A percentile compares a stretch with the other conserved stretches of the same genome.
Conservation (phyloP, 2,113 vertebrate species). For the Ailuropoda melanoleuca region DNA sequence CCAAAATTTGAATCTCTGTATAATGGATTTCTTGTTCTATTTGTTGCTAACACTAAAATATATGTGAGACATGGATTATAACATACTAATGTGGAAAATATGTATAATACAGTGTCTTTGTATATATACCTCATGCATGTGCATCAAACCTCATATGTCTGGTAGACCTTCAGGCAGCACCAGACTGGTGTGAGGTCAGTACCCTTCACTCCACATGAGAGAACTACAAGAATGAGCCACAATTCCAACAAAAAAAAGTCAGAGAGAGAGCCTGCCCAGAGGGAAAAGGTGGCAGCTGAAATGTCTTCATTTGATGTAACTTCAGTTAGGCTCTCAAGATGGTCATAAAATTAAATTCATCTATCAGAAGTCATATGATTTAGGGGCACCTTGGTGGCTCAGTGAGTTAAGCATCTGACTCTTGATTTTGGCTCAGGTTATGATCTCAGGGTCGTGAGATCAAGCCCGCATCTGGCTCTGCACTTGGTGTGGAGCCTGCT, state of each 20-base stretch:
- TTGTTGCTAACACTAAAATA: not conserved
- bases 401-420: not conserved
- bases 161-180: not conserved
- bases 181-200: not conserved
- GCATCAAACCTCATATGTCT: not conserved
- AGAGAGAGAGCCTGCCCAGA: not conserved
- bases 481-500: no score
- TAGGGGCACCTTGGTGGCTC: not conserved
- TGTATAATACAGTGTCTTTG: not conserved
- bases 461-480: rapidly evolving
- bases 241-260: not conserved
- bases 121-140: not conserved
- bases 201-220: not conserved
- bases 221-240: not conserved
- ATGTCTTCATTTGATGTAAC: not conserved
- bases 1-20: conserved; percentile 7
- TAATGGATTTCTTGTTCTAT: conserved; percentile 6
- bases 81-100: not conserved
- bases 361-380: not conserved
- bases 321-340: not conserved
- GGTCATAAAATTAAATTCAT: not conserved
- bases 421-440: not conserved
- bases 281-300: not conserved
- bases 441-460: not conserved
- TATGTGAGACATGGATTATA: not conserved